These are phyloP conservation scores for Olivierus martensii DNA, from an alignment of 1,140 invertebrate genomes.

Conservation along the genomic window DNA sequence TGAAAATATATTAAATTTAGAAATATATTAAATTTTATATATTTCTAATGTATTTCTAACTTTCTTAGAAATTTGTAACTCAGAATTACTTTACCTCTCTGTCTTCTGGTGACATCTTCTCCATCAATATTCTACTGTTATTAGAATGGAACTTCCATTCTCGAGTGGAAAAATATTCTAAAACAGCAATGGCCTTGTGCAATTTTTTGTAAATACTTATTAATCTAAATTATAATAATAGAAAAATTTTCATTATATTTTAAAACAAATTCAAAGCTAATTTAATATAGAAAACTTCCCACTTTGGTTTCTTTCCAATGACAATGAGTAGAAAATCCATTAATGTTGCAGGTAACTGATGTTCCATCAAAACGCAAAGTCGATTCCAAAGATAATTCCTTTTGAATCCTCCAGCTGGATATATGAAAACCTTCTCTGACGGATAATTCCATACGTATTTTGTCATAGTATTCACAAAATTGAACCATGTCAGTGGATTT, in stretches of 20 bases:
- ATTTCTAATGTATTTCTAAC: too few species aligned
- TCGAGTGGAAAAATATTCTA: constrained; percentile 59
- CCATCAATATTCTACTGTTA: constrained; percentile 47
- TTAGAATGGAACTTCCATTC: constrained; percentile 65
- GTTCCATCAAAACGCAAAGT: constrained; percentile 63
- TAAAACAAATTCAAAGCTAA: too few species aligned
- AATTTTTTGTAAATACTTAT: constrained; percentile 68
- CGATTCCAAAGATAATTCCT: constrained; percentile 53
- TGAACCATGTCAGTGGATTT: constrained; percentile 72
- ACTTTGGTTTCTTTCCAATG: constrained; percentile 64
- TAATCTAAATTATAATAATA: constrained; percentile 25
- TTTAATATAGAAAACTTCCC: too few species aligned
- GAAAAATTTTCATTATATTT: too few species aligned
- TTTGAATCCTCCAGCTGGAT: constrained; percentile 37
- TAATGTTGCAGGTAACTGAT: constrained; percentile 68
- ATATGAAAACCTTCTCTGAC: constrained; percentile 18
- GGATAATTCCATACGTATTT: constrained; percentile 21
- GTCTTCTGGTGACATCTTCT: constrained; percentile 41
- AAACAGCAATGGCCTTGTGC: constrained; percentile 51
- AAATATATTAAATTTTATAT: too few species aligned
- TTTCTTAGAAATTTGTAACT: too few species aligned
- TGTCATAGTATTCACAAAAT: constrained; percentile 21
- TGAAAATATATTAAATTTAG: too few species aligned
- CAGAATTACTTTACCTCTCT: too few species aligned
- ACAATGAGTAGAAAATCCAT: constrained; percentile 55